Evolutionary conservation across 1,140 invertebrate genomes (phyloP), one percentile per base, ranked within the genome.

Genomic region (Drosophila neocordata): DNA sequence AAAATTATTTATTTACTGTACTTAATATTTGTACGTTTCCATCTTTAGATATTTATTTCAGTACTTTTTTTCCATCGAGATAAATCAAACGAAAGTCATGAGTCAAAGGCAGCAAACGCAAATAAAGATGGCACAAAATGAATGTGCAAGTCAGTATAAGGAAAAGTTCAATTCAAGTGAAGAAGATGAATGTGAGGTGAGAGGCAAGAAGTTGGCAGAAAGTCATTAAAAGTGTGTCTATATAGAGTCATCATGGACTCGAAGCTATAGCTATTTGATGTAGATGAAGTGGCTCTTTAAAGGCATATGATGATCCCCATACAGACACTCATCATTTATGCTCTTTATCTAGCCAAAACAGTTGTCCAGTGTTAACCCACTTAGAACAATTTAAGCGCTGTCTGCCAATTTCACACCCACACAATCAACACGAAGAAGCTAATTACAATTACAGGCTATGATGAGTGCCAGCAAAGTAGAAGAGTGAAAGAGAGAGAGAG

Each of bases 361-460:
- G 34, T 41, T 44, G 58, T 24, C 20, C 62, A 37, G 64, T 85
- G 73, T 66, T 84, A 85, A 77, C 81, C 81, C 73, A 84, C 41
- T 85, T 85, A 73, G 81, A 58, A 77, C 66, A 60, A 67, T 82
- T 78, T 77, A 65, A 68, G 56, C 55, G 41, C 59, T 71, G 68
- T 67, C 70, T 64, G 11, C 44, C 60, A 51, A 31, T 34, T 20
- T 48, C 41, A 68, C 65, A 60, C 58, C 56, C 48, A 41, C 35
- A 11, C 20, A 38, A 24, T 41, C 65, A 41, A 60, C 48, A 65
- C 73, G 37, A 55, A 55, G 53, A 67, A 73, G 74, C 81, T 85
- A 82, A 85, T 85, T 85, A 85, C 70, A 85, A 87, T 85, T 81
- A 81, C 77, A 53, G 59, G 34, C 72, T 31, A 62, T 65, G 60